Base-by-base conservation (phyloP, 2,888 invertebrate genomes). In the Drosophila pegasa region DNA sequence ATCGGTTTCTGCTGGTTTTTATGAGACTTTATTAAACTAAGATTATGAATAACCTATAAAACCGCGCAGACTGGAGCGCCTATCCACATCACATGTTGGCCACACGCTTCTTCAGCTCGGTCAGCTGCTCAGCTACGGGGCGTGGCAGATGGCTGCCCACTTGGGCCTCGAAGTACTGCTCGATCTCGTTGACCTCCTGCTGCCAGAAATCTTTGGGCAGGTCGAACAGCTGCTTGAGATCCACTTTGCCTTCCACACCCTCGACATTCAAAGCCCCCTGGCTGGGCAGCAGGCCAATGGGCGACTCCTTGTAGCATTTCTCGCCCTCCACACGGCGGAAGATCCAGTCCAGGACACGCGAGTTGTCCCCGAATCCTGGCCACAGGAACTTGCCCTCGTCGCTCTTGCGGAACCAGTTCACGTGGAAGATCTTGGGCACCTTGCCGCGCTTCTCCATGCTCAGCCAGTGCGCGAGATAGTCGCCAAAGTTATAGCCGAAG, bases 281-380 rank as follows among this genome's bases (percentile, higher is more conserved):
- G 12, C 92, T 91, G 0, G 96, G 96, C 25, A 96, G 87, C 14
- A 93, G 92, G 0, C 96, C 96, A 58, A 99, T 96, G 0, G 98
- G 94, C 0, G 97, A 96, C 57, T 96, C 94, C 22, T 92, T 90
- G 63, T 95, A 95, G 84, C 95, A 95, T 2, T 95, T 93, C 89
- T 96, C 95, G 10, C 95, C 94, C 73, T 98, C 96, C 66, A 98
- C 95, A 60, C 99, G 95, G 45, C 96, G 94, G 61, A 98, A 94
- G 75, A 98, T 95, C 99, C 99, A 99, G 90, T 99, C 99, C 41
- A 99, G 93, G 0, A 99, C 99, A 16, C 99, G 95, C 9, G 96
- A 95, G 92, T 99, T 99, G 75, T 99, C 99, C 0, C 98, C 98
- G 91, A 97, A 99, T 45, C 99, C 99, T 0, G 99, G 99, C 99